These are phyloP conservation scores for Mugil cephalus DNA, from an alignment of 2,113 vertebrate species.

Conservation along the genomic window DNA sequence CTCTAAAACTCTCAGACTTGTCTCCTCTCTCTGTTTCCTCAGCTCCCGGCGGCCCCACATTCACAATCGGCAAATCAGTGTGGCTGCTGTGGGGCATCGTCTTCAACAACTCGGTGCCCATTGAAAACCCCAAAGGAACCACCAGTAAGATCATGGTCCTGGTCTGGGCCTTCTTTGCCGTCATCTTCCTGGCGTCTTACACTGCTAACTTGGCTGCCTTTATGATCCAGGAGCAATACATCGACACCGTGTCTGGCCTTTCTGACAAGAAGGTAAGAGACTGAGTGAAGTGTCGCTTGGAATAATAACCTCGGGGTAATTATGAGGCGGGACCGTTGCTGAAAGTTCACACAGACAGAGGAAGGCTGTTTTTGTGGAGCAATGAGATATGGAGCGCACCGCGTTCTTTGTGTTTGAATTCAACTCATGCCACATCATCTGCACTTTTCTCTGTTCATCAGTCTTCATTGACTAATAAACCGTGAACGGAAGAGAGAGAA, in stretches of 20 bases:
- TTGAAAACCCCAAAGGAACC: slow-evolving; percentile 98
- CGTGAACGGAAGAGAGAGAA: slow-evolving; percentile 32
- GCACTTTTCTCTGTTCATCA: slow-evolving; percentile 8
- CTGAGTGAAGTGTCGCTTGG: slow-evolving; percentile 5
- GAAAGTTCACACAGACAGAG: slow-evolving; percentile 4
- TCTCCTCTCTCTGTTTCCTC: slow-evolving; percentile 9
- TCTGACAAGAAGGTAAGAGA: slow-evolving; percentile 96
- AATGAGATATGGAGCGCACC: slow-evolving; percentile 12
- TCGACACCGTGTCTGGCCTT: slow-evolving; percentile 96
- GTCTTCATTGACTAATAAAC: slow-evolving; percentile 41
- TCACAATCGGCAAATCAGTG: slow-evolving; percentile 97
- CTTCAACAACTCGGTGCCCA: slow-evolving; percentile 99
- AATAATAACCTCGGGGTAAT: slow-evolving; percentile 3
- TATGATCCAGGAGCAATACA: slow-evolving; percentile 99
- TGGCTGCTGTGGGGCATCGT: slow-evolving; percentile 99
- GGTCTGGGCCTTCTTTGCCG: slow-evolving; percentile 98
- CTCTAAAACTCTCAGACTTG: background rate
- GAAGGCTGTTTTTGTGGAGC: slow-evolving; percentile 29
- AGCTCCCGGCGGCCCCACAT: slow-evolving; percentile 93
- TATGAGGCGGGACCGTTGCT: background rate
- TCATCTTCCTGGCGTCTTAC: slow-evolving; percentile 99
- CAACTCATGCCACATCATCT: slow-evolving; percentile 14
- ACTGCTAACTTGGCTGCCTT: slow-evolving; percentile 98
- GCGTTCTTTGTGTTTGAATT: slow-evolving; percentile 34
- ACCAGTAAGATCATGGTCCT: slow-evolving; percentile 99